These are phyloP conservation scores for Agriotes lineatus DNA, from an alignment of 2,888 invertebrate genomes.

Conservation along the genomic window DNA sequence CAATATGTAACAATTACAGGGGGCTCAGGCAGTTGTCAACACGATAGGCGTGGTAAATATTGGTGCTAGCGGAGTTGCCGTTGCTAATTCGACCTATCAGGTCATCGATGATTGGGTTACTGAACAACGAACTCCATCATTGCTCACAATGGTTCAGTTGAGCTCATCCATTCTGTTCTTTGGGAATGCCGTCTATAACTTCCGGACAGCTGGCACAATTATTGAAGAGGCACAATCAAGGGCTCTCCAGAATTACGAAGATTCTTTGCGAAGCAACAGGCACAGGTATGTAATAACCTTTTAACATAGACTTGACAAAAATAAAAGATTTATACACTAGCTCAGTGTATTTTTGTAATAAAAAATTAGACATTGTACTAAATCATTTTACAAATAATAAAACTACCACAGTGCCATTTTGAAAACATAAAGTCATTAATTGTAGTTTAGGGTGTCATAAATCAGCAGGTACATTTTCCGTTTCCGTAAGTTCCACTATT, in stretches of 20 bases:
- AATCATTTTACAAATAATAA: no score
- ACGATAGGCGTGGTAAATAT: constrained; percentile 46
- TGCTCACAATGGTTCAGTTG: constrained; percentile 50
- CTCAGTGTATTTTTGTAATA: neutral
- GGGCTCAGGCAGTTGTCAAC: constrained; percentile 39
- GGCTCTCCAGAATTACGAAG: constrained; percentile 68
- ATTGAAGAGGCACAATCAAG: constrained; percentile 69
- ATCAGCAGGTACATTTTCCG: no score
- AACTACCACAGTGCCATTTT: no score
- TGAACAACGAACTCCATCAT: constrained; percentile 45
- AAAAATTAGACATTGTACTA: no score
- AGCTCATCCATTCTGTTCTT: constrained; percentile 54
- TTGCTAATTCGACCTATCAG: constrained; percentile 48
- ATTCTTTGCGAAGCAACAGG: constrained; percentile 69
- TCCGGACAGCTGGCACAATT: constrained; percentile 43
- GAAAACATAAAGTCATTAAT: no score
- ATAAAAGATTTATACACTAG: no score
- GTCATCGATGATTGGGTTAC: constrained; percentile 40
- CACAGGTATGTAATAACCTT: constrained; percentile 66
- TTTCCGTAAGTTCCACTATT: no score
- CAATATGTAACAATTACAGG: no score
- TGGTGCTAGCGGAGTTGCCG: constrained; percentile 41
- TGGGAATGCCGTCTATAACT: constrained; percentile 52
- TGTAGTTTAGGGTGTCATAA: no score
- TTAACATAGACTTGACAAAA: no score